Base-by-base conservation (phyloP, 1,140 invertebrate species). In the Cydia fagiglandana region DNA sequence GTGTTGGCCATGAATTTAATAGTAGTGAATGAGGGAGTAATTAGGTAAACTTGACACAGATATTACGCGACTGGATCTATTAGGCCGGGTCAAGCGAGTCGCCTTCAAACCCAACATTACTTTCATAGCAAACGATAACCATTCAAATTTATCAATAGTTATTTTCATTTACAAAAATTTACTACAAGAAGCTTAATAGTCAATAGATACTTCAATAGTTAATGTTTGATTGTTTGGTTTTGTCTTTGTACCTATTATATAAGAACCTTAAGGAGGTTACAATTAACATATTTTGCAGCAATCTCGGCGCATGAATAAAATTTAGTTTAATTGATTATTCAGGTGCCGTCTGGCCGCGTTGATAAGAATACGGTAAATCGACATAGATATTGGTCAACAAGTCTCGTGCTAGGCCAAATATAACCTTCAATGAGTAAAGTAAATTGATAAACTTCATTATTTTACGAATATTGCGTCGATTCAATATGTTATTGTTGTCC, bases 1-100 rank as follows among this genome's bases (percentile, higher is more conserved):
- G 83, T 83, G 79, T 83, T 83, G 77, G 78, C 78, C 82, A 83
- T 81, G 76, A 82, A 79, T 83, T 77, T 75, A 73, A 80, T 73
- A 47, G 47, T 28, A 78, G 80, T 82, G 80, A 83, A 83, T 80
- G 50, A 81, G 61, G 12, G n/a, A 61, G 56, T 79, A 76, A 74
- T 73, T 47, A 61, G 20, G 56, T 61, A 80, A 73, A 77, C 80
- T 38, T 30, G 68, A 56, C 78, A 78, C 74, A 76, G 73, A 74
- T 64, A 68, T 41, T 24, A 56, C 28, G 53, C 24, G 66, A 70
- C 66, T 41, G 66, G 66, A 34, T 38, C 64, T 38, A 70, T 41
- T 34, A 38, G 38, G 6, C 20, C 66, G n/a, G 66, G 30, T 70
- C 66, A 38, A 38, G 66, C 34, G 28, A 9, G n/a, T 45, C 56